These are phyloP conservation scores for Aquatica leii DNA, from an alignment of 2,888 invertebrate genomes.

Conservation along the genomic window DNA sequence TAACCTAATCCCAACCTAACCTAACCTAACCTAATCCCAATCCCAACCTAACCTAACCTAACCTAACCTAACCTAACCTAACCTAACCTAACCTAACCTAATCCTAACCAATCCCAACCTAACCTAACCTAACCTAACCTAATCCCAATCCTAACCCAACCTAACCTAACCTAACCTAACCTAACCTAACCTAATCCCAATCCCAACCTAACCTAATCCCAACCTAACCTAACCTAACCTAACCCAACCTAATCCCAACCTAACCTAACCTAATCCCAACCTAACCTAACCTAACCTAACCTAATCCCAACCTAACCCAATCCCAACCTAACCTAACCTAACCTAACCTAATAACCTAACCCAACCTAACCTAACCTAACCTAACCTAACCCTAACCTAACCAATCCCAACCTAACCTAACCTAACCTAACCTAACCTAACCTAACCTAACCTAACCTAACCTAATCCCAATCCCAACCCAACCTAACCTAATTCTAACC, in stretches of 20 bases:
- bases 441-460: no score
- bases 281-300: constrained; percentile 36
- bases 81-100: constrained; percentile 37
- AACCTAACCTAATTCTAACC: no score
- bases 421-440: no score
- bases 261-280: constrained; percentile 38
- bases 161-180: constrained; percentile 39
- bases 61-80: constrained; percentile 21
- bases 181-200: no score
- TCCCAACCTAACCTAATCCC: constrained; percentile 32
- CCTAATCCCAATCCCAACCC: no score
- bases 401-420: no score
- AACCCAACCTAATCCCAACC: constrained; percentile 34
- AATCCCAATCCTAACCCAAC: no score
- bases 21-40: constrained; percentile 3
- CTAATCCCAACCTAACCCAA: constrained; percentile 35
- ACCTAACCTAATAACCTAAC: constrained; percentile 20
- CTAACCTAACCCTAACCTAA: no score
- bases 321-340: constrained; percentile 24
- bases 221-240: constrained; percentile 32
- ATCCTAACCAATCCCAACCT: constrained; percentile 10
- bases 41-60: constrained; percentile 34
- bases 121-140: no score
- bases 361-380: no score
- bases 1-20: constrained; percentile 26